Conservation (phyloP, 2,888 invertebrate genomes). For the Watsonalla binaria region DNA sequence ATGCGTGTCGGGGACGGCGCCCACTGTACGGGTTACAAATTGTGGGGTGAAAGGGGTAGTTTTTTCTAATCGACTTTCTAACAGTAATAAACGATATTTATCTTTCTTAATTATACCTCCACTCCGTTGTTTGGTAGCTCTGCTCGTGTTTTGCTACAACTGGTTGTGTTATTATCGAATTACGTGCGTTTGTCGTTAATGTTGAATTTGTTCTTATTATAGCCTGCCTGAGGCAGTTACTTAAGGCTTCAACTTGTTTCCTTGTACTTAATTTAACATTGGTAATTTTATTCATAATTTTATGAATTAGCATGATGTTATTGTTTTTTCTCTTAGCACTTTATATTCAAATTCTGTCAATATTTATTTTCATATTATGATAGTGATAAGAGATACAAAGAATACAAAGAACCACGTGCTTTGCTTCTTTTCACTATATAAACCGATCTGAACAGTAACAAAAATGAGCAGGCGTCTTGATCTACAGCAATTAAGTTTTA, state of each 20-base stretch:
- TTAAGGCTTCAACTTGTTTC: conserved; percentile 12
- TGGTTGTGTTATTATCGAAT: conserved; percentile 73
- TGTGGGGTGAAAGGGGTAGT: conserved; percentile 79
- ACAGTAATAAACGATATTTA: conserved; percentile 79
- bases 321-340: neutral
- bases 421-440: no score
- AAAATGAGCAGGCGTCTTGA: no score
- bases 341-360: no score
- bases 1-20: conserved; percentile 68
- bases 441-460: no score
- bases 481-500: no score
- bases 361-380: no score
- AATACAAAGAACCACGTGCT: no score
- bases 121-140: conserved; percentile 69
- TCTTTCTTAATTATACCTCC: conserved; percentile 78
- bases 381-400: no score
- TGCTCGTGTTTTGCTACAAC: conserved; percentile 66
- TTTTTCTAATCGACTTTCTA: conserved; percentile 79
- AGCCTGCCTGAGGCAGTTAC: conserved; percentile 24
- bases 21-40: conserved; percentile 79
- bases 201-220: conserved; percentile 40
- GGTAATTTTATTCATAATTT: neutral
- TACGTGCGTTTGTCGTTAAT: conserved; percentile 65
- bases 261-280: conserved; percentile 1
- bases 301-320: neutral